Evolutionary conservation across 2,888 invertebrate genomes (phyloP).

Genomic region (Geophilus truncorum): DNA sequence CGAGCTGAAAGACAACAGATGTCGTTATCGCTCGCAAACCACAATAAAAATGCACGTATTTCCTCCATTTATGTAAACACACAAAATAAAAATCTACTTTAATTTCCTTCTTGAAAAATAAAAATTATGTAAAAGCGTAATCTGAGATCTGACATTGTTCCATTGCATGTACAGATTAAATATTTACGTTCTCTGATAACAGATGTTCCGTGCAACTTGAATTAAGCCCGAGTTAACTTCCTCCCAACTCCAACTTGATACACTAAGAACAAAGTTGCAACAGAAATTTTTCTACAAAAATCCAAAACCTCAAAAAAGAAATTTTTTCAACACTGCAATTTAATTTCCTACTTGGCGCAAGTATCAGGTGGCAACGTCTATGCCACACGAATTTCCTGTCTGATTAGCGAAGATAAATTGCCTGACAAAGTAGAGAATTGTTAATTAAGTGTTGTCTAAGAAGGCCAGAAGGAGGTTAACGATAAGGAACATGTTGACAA

Average conservation of each 20-base stretch:
- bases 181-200: too few species aligned
- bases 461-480: slow-evolving; percentile 22
- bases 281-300: neutral
- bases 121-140: too few species aligned
- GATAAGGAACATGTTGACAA: slow-evolving; percentile 22
- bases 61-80: too few species aligned
- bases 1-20: neutral
- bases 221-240: too few species aligned
- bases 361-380: neutral
- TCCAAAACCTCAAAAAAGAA: neutral
- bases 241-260: too few species aligned
- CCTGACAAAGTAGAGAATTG: slow-evolving; percentile 24
- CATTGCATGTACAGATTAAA: too few species aligned
- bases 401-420: slow-evolving; percentile 21
- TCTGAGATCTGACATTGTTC: too few species aligned
- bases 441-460: slow-evolving; percentile 27
- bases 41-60: neutral
- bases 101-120: too few species aligned
- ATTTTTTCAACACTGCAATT: neutral
- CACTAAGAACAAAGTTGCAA: too few species aligned
- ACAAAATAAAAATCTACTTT: too few species aligned
- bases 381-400: slow-evolving; percentile 3
- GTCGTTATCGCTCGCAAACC: neutral
- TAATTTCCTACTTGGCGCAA: neutral
- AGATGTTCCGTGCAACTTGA: too few species aligned